phyloP scores from a whole-genome alignment of 1,140 invertebrate species.

The Pteromalus puparum region DNA sequence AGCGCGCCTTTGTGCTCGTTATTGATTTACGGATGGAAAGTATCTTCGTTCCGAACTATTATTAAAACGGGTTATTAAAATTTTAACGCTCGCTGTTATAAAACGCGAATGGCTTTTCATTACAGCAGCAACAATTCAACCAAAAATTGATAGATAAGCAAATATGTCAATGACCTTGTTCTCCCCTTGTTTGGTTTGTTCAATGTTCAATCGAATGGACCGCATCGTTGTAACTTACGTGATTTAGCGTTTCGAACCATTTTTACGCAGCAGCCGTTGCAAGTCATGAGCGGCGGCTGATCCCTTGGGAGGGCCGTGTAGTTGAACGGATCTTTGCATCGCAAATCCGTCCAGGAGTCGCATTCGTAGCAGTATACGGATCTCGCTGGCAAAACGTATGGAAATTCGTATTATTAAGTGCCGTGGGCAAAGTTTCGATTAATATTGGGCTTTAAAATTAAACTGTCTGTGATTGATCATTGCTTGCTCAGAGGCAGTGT shows the following conservation, averaged over 20 bases:
- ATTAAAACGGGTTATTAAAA: not conserved
- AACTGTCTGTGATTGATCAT: not conserved
- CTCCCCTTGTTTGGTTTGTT: not conserved
- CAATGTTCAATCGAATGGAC: conserved; percentile 1
- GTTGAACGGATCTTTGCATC: conserved; percentile 95
- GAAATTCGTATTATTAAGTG: conserved; percentile 13
- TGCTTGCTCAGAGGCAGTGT: not conserved
- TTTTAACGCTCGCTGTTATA: not conserved
- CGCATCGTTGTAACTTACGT: conserved; percentile 80
- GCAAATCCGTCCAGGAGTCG: conserved; percentile 90
- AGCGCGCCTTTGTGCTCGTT: no score
- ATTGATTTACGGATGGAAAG: no score
- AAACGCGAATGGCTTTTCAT: not conserved
- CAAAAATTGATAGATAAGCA: not conserved
- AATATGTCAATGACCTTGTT: not conserved
- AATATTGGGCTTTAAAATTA: conserved; percentile 23
- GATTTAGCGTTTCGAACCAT: conserved; percentile 93
- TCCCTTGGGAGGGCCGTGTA: conserved; percentile 89
- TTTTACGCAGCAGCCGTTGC: conserved; percentile 95
- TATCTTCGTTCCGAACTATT: not conserved
- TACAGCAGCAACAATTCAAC: not conserved
- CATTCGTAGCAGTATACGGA: conserved; percentile 95
- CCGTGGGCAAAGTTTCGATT: not conserved
- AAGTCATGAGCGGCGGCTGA: conserved; percentile 89
- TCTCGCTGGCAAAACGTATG: conserved; percentile 78